These are phyloP conservation scores for Nyctibius bracteatus DNA, from an alignment of 2,113 vertebrate species.

Conservation along the genomic window DNA sequence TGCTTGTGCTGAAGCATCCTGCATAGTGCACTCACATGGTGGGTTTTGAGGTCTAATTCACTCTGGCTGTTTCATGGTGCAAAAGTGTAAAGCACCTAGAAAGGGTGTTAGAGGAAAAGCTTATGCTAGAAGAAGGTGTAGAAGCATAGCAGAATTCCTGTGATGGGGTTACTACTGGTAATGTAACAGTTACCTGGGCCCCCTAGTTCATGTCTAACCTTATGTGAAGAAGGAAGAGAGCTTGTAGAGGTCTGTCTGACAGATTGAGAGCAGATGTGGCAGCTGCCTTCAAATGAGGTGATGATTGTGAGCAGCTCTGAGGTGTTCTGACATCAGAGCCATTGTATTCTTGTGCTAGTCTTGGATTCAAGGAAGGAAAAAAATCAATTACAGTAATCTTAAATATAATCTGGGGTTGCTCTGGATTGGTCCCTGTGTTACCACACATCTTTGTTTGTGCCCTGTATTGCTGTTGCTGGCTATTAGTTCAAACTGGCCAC, in stretches of 20 bases:
- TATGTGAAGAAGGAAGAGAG: neutral
- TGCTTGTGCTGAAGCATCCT: neutral
- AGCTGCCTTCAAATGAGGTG: neutral
- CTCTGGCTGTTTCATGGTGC: neutral
- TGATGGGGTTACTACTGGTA: neutral
- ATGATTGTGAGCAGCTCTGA: neutral
- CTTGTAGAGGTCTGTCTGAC: neutral
- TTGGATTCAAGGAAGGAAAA: neutral
- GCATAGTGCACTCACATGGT: rapidly evolving
- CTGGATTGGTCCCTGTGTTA: neutral
- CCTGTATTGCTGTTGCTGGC: neutral
- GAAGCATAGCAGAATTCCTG: neutral
- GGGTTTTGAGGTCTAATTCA: neutral
- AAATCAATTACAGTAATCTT: neutral
- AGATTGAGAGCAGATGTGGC: neutral
- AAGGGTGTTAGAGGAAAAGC: neutral
- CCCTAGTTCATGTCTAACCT: neutral
- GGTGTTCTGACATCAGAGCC: neutral
- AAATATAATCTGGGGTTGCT: neutral
- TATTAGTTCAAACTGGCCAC: neutral
- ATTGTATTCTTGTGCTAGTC: neutral
- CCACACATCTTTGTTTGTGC: neutral
- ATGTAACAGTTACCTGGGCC: neutral
- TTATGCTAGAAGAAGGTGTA: neutral
- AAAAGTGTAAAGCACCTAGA: neutral